These are phyloP conservation scores for Fragum whitleyi DNA, from an alignment of 2,888 invertebrate species.

Conservation along the genomic window DNA sequence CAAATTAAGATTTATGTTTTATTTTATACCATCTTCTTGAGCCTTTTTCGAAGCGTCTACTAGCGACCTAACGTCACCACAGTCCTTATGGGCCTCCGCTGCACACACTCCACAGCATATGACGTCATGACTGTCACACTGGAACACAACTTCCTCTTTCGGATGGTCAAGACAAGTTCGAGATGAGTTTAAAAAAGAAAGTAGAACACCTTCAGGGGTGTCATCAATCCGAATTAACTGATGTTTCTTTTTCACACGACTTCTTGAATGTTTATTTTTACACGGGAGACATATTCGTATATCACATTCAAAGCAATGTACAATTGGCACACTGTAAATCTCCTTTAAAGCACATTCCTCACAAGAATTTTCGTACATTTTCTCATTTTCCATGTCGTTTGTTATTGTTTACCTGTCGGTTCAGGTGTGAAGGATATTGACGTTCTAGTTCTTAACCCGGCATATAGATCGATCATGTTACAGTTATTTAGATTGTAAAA, in stretches of 20 bases:
- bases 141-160: not conserved
- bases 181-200: conserved; percentile 5
- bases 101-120: not conserved
- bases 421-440: no score
- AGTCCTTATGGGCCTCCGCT: not conserved
- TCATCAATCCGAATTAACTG: not conserved
- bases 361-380: no score
- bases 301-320: conserved; percentile 18
- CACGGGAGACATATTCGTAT: not conserved
- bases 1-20: no score
- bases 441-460: no score
- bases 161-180: not conserved
- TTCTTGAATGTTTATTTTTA: conserved; percentile 15
- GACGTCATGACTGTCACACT: not conserved
- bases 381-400: no score
- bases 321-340: not conserved
- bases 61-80: not conserved
- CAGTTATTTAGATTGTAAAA: no score
- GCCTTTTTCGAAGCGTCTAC: not conserved
- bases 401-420: no score
- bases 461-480: no score
- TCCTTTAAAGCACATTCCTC: not conserved
- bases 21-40: not conserved
- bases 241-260: not conserved
- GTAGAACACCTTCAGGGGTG: not conserved